Base-by-base conservation (phyloP, 2,797 vertebrate genomes). In the Tragopan temminckii region DNA sequence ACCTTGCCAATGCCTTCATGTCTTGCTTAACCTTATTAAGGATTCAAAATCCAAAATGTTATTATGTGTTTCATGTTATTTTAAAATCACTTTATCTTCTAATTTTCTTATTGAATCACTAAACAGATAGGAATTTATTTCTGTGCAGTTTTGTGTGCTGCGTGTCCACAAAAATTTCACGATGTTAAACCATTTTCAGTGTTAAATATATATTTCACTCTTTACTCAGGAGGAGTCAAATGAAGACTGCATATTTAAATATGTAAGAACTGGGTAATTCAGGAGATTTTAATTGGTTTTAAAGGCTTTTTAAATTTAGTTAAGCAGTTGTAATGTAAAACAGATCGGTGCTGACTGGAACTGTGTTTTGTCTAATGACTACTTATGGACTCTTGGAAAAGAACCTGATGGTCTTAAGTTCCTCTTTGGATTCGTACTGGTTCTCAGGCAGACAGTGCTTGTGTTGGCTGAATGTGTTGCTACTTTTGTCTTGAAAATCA, bases 221-320 rank as follows among this genome's bases (percentile, higher is more conserved):
- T 92, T 80, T 29, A 89, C 57, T 77, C 8, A 9, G 43, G 35
- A 80, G 25, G 53, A 84, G 43, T 70, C 63, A 80, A 67, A 84
- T 57, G 43, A 92, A 64, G 48, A 45, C 45, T 3, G 1, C 9
- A 1, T 72, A 59, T 85, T 89, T 79, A 66, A 38, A 46, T 46
- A 62, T 58, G 70, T 46, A 78, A 66, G 66, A 80, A 55, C 43
- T 53, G 48, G 21, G 55, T 80, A 57, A 89, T 68, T 61, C 23
- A 13, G 52, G 59, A 88, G 43, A 67, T 38, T 76, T 93, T 67
- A 64, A 64, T 46, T 76, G 21, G 36, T 43, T 93, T 70, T 80
- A 81, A 80, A 91, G 52, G 16, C 20, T 88, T 92, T 53, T 94
- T 69, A 61, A 86, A 90, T 89, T 69, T 81, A 80, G 46, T 75